Evolutionary conservation across 1,140 invertebrate genomes (phyloP).

Genomic region (Drosophila busckii): DNA sequence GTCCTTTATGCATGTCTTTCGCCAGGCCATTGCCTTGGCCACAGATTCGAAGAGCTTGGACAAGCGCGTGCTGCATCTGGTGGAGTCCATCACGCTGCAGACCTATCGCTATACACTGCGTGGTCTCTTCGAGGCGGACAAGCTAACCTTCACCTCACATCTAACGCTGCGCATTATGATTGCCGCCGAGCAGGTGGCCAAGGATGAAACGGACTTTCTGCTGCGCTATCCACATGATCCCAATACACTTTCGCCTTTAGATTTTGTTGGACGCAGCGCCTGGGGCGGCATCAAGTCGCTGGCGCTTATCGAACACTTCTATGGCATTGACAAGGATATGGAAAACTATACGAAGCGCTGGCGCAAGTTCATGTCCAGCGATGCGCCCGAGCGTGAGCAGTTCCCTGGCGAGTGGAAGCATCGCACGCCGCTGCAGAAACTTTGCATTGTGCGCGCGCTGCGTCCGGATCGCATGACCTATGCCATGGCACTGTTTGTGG

Average conservation of each 20-base stretch:
- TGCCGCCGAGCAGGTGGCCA: constrained; percentile 85
- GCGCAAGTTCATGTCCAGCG: constrained; percentile 95
- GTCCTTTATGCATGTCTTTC: constrained; percentile 96
- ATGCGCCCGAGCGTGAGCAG: constrained; percentile 95
- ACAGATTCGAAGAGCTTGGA: constrained; percentile 84
- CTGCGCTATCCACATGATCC: constrained; percentile 87
- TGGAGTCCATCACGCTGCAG: constrained; percentile 93
- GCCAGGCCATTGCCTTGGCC: constrained; percentile 89
- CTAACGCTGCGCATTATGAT: constrained; percentile 89
- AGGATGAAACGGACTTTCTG: constrained; percentile 92
- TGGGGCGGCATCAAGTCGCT: constrained; percentile 95
- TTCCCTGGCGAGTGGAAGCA: constrained; percentile 98
- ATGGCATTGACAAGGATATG: constrained; percentile 94
- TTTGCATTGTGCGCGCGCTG: constrained; percentile 95
- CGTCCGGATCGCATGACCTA: constrained; percentile 85
- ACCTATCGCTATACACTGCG: constrained; percentile 93
- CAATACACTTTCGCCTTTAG: constrained; percentile 86
- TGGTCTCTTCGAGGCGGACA: constrained; percentile 96
- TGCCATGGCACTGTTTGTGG: constrained; percentile 83
- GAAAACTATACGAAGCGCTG: constrained; percentile 95
- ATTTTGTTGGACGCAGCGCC: constrained; percentile 89
- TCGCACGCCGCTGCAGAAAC: constrained; percentile 90
- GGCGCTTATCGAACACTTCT: constrained; percentile 89
- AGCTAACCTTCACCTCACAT: constrained; percentile 94
- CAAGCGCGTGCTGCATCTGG: constrained; percentile 87